These are phyloP conservation scores for Alces alces DNA, from an alignment of 2,113 vertebrate genomes.

Conservation along the genomic window DNA sequence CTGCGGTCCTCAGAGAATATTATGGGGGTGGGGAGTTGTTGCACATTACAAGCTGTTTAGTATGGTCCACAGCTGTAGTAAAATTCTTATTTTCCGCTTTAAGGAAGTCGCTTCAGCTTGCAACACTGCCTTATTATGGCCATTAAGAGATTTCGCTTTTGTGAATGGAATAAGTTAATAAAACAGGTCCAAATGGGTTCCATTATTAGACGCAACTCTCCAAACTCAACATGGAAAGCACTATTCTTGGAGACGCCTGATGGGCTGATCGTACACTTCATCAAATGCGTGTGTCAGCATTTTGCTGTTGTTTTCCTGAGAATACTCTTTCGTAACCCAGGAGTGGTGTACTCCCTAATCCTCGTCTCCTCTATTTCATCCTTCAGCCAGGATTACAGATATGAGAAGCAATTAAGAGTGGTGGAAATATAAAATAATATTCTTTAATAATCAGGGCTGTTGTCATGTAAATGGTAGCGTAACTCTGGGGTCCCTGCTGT, in stretches of 20 bases:
- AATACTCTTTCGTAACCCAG: not conserved
- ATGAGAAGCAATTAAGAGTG: not conserved
- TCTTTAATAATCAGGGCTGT: not conserved
- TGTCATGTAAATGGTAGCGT: accelerated
- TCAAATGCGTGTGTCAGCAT: not conserved
- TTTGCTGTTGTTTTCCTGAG: constrained; percentile 26
- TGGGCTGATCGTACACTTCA: not conserved
- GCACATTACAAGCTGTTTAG: not conserved
- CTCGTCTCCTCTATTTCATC: not conserved
- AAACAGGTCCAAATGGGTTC: not conserved
- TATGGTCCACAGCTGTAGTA: not conserved
- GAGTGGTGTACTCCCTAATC: too few species aligned
- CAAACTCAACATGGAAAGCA: not conserved
- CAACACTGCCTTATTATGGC: not conserved
- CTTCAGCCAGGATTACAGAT: not conserved
- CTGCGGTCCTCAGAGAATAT: not conserved
- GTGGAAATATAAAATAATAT: not conserved
- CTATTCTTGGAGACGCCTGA: not conserved
- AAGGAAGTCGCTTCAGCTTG: not conserved
- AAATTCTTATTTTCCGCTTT: not conserved
- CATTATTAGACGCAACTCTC: not conserved
- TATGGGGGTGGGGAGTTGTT: too few species aligned
- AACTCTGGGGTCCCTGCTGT: accelerated
- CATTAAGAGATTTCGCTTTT: not conserved
- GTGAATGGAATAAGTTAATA: not conserved